Conservation (phyloP, 2,113 vertebrate species). For the Hucho hucho region DNA sequence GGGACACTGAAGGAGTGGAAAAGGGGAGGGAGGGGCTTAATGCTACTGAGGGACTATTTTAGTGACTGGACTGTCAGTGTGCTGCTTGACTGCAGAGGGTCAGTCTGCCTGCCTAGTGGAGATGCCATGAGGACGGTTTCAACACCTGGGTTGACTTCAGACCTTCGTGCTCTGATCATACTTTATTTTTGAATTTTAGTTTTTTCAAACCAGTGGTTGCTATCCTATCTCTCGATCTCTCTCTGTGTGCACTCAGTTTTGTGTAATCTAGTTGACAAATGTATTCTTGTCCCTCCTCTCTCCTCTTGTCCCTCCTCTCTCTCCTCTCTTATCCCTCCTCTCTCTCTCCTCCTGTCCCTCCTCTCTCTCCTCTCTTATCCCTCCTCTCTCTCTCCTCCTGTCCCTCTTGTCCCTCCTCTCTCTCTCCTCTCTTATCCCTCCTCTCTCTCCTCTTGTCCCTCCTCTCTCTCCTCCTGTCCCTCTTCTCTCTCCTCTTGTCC, state of each 20-base stretch:
- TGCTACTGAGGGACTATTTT: not conserved
- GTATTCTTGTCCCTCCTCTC: constrained; percentile 20
- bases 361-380: too few species aligned
- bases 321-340: too few species aligned
- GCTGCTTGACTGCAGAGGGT: not conserved
- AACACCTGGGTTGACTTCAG: constrained; percentile 36
- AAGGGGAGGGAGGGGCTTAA: not conserved
- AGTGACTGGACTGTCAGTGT: not conserved
- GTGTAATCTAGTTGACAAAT: too few species aligned
- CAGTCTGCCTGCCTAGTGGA: not conserved
- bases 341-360: too few species aligned
- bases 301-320: too few species aligned
- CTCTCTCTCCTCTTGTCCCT: constrained; percentile 38
- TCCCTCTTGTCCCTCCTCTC: constrained; percentile 1
- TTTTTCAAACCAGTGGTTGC: constrained; percentile 4
- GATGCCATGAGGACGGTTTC: not conserved
- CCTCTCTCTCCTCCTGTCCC: constrained; percentile 43
- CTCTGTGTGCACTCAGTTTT: too few species aligned
- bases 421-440: constrained; percentile 30
- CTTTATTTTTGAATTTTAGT: too few species aligned
- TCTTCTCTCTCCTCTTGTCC: constrained; percentile 48
- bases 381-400: too few species aligned
- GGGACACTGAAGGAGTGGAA: not conserved
- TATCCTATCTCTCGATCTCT: constrained; percentile 37
- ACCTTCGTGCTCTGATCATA: not conserved